phyloP scores from a whole-genome alignment of 2,888 invertebrate genomes.

The Euzetes globulus region DNA sequence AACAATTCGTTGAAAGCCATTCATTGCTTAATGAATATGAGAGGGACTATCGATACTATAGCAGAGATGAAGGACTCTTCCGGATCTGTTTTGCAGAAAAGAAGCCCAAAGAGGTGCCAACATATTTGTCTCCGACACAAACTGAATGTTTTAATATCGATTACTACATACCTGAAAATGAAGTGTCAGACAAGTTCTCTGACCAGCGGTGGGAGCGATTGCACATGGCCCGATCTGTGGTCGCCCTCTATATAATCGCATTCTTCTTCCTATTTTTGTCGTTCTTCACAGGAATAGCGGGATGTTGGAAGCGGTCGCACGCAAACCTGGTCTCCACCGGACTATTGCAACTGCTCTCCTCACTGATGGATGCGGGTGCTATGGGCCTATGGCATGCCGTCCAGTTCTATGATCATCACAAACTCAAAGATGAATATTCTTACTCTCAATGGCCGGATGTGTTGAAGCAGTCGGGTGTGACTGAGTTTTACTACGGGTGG shows the following conservation, averaged over 20 bases:
- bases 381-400: constrained; percentile 96
- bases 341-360: constrained; percentile 75
- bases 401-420: constrained; percentile 89
- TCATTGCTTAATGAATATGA: constrained; percentile 54
- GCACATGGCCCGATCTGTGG: constrained; percentile 81
- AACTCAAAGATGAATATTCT: constrained; percentile 82
- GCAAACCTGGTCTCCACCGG: constrained; percentile 89
- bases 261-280: constrained; percentile 85
- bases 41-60: constrained; percentile 77
- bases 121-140: constrained; percentile 63
- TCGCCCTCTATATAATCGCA: constrained; percentile 84
- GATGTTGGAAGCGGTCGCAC: constrained; percentile 91
- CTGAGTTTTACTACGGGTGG: constrained; percentile 68
- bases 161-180: constrained; percentile 82
- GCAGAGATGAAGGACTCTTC: constrained; percentile 86
- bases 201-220: constrained; percentile 76
- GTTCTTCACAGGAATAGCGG: constrained; percentile 71
- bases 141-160: constrained; percentile 91
- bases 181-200: constrained; percentile 67
- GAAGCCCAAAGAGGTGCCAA: constrained; percentile 55
- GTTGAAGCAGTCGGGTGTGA: constrained; percentile 42
- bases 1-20: constrained; percentile 55
- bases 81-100: constrained; percentile 89
- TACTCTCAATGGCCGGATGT: constrained; percentile 72
- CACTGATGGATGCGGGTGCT: constrained; percentile 79